Percentiles rank a stretch among this genome's conserved stretches.
Conservation (phyloP, 2,113 vertebrate genomes). For the Sardina pilchardus region DNA sequence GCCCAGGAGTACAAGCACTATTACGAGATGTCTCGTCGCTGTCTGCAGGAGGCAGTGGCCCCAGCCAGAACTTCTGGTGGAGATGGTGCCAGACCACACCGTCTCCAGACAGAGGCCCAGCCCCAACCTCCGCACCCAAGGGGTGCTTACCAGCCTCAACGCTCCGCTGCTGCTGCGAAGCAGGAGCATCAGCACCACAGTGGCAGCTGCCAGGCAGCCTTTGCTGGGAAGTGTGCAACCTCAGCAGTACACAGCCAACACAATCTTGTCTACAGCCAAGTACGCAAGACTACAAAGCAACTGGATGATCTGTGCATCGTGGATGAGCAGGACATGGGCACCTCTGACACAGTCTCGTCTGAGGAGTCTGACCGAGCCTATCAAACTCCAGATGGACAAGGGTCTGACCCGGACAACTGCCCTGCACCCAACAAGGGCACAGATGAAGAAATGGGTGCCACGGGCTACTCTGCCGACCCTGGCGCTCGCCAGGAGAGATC, state of each 20-base stretch:
- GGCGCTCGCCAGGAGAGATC: background rate
- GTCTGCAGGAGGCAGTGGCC: constrained; percentile 5
- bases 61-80: background rate
- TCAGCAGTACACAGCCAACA: background rate
- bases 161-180: background rate
- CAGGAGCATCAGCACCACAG: background rate
- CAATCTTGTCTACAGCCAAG: background rate
- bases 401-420: background rate
- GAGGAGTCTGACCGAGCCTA: background rate
- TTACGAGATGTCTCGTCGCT: constrained; percentile 55
- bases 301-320: constrained; percentile 60
- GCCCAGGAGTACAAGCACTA: constrained; percentile 58
- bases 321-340: constrained; percentile 27
- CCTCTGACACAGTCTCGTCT: background rate
- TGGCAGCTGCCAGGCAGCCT: constrained; percentile 1
- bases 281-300: constrained; percentile 58
- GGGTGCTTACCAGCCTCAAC: background rate
- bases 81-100: background rate
- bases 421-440: background rate
- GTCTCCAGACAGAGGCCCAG: background rate
- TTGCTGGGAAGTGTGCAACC: background rate
- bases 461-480: background rate
- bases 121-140: background rate
- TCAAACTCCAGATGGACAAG: background rate
- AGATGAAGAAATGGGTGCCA: background rate